Conservation (phyloP, 2,113 vertebrate genomes). For the Hippocampus barbouri region DNA sequence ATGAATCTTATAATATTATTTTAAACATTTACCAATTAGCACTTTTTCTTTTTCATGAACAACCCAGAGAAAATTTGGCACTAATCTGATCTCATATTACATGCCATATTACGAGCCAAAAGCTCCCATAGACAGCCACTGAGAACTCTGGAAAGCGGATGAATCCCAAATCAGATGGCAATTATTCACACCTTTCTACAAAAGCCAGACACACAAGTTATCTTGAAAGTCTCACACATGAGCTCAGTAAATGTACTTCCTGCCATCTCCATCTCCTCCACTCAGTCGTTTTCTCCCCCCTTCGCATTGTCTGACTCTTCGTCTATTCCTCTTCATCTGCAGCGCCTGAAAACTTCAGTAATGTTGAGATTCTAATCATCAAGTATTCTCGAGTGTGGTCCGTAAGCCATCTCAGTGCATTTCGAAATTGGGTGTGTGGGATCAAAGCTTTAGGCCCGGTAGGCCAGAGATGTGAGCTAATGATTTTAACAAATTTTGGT, state of each 20-base stretch:
- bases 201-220: constrained; percentile 5
- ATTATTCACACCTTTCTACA: constrained; percentile 16
- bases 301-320: background rate
- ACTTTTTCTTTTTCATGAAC: background rate
- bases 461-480: constrained; percentile 22
- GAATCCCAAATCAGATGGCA: constrained; percentile 14
- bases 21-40: background rate
- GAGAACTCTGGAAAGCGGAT: background rate
- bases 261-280: background rate
- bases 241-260: constrained; percentile 3
- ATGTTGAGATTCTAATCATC: constrained; percentile 39
- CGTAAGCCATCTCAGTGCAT: constrained; percentile 24
- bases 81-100: background rate
- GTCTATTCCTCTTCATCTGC: constrained; percentile 2
- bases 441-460: constrained; percentile 39
- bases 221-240: background rate
- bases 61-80: background rate
- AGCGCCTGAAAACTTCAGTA: constrained; percentile 29
- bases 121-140: background rate
- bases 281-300: background rate
- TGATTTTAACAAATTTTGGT: background rate
- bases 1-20: background rate
- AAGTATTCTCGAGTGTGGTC: constrained; percentile 45
- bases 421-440: constrained; percentile 22
- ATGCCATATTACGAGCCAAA: background rate